Evolutionary conservation across 2,113 vertebrate genomes (phyloP).

Genomic region (Nanger granti): DNA sequence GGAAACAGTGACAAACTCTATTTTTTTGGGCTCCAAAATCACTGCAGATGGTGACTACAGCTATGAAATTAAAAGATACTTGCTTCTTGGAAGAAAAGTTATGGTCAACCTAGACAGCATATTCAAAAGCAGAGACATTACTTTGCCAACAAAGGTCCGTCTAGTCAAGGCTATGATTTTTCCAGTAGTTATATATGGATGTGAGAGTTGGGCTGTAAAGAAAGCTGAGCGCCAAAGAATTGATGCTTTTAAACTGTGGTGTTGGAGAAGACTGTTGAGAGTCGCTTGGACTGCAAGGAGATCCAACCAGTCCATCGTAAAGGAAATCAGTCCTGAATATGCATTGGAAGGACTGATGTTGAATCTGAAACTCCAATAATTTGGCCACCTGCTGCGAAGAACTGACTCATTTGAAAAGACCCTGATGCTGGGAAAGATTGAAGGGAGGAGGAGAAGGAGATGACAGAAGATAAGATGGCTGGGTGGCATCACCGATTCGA

Average conservation of each 20-base stretch:
- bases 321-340: background rate
- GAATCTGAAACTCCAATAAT: background rate
- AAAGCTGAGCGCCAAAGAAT: background rate
- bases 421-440: background rate
- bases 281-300: background rate
- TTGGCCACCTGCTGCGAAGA: background rate
- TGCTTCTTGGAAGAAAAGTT: background rate
- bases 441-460: background rate
- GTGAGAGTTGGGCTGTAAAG: background rate
- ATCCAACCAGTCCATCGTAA: background rate
- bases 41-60: background rate
- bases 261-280: background rate
- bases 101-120: background rate
- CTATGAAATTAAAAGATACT: background rate
- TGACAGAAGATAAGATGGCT: background rate
- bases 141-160: background rate
- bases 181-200: background rate
- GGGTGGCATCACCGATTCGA: background rate
- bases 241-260: background rate
- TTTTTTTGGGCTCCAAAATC: background rate
- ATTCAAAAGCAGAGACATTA: background rate
- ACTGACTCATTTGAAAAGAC: background rate
- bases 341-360: background rate
- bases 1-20: background rate
- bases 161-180: background rate